A percentile compares a stretch with the other conserved stretches of the same genome.
Evolutionary conservation across 2,888 invertebrate genomes (phyloP).

Genomic region (Beris morrisii): DNA sequence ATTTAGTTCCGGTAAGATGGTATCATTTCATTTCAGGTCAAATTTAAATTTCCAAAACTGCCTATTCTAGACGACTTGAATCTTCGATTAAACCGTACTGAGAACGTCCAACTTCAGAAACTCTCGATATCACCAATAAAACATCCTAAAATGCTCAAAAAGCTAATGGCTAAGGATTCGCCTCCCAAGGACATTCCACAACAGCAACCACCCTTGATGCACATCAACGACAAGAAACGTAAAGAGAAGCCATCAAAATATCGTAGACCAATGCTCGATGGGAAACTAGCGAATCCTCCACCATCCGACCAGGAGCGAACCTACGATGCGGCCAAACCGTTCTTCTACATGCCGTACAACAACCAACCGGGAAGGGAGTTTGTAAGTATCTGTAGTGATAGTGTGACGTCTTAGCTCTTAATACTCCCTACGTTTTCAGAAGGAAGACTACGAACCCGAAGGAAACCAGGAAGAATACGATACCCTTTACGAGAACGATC

Average conservation of each 20-base stretch:
- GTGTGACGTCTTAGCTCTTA: neutral
- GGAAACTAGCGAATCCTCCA: slow-evolving; percentile 14
- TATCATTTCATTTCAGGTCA: neutral
- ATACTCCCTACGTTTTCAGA: slow-evolving; percentile 33
- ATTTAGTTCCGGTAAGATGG: slow-evolving; percentile 66
- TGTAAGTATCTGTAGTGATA: slow-evolving; percentile 38
- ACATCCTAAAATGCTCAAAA: slow-evolving; percentile 55
- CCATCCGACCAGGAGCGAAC: slow-evolving; percentile 14
- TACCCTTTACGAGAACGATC: slow-evolving; percentile 50
- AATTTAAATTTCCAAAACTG: neutral
- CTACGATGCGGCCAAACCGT: slow-evolving; percentile 29
- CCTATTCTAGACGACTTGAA: slow-evolving; percentile 50
- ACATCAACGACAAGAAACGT: slow-evolving; percentile 3
- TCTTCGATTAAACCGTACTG: slow-evolving; percentile 53
- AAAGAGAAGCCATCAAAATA: slow-evolving; percentile 1
- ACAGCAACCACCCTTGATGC: slow-evolving; percentile 18
- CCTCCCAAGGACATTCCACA: neutral
- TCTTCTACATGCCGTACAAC: slow-evolving; percentile 36
- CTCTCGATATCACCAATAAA: slow-evolving; percentile 50
- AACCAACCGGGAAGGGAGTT: slow-evolving; percentile 39
- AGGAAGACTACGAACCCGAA: slow-evolving; percentile 47
- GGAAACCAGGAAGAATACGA: slow-evolving; percentile 50
- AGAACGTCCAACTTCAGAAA: slow-evolving; percentile 51
- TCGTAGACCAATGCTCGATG: slow-evolving; percentile 24
- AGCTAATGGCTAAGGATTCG: slow-evolving; percentile 42